Percentiles rank a stretch among this genome's conserved stretches.
Conservation (phyloP, 2,797 vertebrate species). For the Sebastes itinus region DNA sequence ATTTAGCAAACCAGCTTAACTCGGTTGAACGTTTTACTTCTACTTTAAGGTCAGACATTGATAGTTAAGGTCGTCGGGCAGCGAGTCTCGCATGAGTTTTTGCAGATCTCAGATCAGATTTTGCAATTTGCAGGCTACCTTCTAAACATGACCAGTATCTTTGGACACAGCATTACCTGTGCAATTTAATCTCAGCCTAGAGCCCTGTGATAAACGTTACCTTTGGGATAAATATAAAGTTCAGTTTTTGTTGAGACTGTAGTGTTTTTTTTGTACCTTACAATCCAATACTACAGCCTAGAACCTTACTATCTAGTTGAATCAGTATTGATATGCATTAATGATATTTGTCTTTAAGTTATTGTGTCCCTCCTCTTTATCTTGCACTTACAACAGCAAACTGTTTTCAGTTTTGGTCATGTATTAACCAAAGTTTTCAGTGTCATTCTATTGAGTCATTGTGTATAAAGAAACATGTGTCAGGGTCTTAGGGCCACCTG, state of each 20-base stretch:
- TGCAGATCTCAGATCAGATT: too few relatives aligned
- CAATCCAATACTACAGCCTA: not conserved
- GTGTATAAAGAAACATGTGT: not conserved
- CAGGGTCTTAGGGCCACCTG: conserved; percentile 17
- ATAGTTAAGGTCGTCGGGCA: too few relatives aligned
- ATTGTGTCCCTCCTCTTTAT: not conserved
- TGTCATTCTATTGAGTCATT: not conserved
- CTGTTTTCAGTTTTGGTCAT: not conserved
- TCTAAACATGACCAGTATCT: too few relatives aligned
- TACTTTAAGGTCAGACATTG: too few relatives aligned
- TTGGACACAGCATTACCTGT: not conserved
- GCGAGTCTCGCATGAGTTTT: too few relatives aligned
- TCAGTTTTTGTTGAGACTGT: not conserved
- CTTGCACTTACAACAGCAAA: not conserved
- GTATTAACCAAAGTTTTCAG: not conserved
- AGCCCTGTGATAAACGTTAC: not conserved
- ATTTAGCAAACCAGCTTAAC: too few relatives aligned
- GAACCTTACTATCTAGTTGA: not conserved
- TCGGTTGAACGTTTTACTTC: too few relatives aligned
- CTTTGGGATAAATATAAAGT: not conserved
- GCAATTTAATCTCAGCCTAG: not conserved
- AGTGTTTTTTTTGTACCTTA: not conserved
- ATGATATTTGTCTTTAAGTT: not conserved
- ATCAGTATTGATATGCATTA: not conserved
- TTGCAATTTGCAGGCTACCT: too few relatives aligned